Percentiles rank a stretch among this genome's conserved stretches.
Conservation (phyloP, 2,797 vertebrate genomes). For the Oreortyx pictus region DNA sequence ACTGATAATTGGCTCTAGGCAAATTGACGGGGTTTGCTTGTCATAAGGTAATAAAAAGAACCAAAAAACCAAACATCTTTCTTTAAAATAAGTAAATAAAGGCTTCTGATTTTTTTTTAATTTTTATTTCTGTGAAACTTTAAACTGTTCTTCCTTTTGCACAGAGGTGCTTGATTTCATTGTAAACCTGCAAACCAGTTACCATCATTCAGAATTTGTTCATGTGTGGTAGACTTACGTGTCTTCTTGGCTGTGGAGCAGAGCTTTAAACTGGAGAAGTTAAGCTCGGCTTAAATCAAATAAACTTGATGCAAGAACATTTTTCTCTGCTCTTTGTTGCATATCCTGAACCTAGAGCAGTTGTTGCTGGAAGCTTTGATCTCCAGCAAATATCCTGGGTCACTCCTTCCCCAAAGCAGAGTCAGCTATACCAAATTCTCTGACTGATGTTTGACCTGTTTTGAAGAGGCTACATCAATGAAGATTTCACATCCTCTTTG, state of each 20-base stretch:
- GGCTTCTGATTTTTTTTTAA: too few species aligned
- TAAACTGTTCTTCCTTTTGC: not conserved
- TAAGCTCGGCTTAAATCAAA: not conserved
- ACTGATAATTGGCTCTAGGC: not conserved
- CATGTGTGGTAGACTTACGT: not conserved
- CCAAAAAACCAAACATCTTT: not conserved
- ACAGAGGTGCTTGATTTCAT: not conserved
- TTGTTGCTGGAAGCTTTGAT: not conserved
- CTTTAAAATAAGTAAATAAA: not conserved
- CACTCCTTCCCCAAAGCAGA: not conserved
- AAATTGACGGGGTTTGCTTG: not conserved
- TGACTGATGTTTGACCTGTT: not conserved
- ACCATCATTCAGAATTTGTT: slow-evolving; percentile 1
- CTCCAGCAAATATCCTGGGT: not conserved
- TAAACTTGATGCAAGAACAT: not conserved
- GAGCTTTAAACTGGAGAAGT: slow-evolving; percentile 37
- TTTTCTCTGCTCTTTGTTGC: not conserved
- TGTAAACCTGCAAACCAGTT: not conserved
- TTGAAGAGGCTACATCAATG: not conserved
- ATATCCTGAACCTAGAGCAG: not conserved
- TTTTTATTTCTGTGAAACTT: not conserved
- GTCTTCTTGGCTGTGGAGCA: not conserved
- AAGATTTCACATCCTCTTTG: not conserved
- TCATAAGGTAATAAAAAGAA: not conserved
- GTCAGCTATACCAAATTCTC: not conserved